These are phyloP conservation scores for Synaphobranchus kaupii DNA, from an alignment of 2,797 vertebrate species.

Conservation along the genomic window DNA sequence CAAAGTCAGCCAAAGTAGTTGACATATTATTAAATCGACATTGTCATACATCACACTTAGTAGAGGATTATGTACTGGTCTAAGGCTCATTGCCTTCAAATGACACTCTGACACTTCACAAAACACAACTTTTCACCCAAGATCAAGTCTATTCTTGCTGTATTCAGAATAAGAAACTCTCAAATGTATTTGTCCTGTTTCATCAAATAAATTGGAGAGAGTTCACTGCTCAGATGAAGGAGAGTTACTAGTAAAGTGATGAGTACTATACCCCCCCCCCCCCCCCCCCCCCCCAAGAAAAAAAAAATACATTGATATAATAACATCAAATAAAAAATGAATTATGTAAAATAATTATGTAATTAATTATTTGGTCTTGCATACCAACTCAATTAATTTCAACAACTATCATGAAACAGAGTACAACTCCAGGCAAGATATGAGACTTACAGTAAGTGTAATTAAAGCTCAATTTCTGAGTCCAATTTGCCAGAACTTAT, in stretches of 20 bases:
- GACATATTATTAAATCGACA: background rate
- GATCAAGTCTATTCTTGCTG: background rate
- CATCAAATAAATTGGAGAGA: background rate
- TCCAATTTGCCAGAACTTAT: background rate
- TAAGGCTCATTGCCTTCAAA: slow-evolving; percentile 18
- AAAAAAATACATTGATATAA: background rate
- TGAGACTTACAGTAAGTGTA: slow-evolving; percentile 16
- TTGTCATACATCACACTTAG: slow-evolving; percentile 9
- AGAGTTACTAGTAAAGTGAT: background rate
- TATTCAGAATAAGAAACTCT: background rate
- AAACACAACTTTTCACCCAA: background rate
- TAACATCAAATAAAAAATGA: background rate
- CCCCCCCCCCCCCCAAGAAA: too few relatives aligned
- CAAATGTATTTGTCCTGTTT: background rate
- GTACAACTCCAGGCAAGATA: background rate
- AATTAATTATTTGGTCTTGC: background rate
- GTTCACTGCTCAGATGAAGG: background rate
- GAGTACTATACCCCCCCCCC: too few relatives aligned
- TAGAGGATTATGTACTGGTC: slow-evolving; percentile 1
- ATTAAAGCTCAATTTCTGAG: slow-evolving; percentile 21
- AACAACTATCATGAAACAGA: background rate
- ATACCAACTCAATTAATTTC: background rate
- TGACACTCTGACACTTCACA: background rate
- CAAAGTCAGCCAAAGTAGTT: background rate
- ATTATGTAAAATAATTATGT: background rate